phyloP scores from a whole-genome alignment of 1,140 invertebrate species.

The Lerema accius region DNA sequence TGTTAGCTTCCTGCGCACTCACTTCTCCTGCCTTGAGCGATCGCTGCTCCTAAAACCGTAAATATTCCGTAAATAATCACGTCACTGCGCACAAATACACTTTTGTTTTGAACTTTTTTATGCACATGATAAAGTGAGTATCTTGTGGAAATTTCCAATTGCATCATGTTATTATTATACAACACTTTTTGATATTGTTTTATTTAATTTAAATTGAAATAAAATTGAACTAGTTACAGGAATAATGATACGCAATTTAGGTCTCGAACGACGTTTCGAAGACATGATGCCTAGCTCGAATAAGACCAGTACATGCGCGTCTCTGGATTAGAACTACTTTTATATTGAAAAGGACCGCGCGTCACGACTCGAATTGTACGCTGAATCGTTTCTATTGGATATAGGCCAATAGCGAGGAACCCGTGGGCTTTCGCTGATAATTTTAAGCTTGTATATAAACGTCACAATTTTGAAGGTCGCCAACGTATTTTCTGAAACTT shows the following conservation, averaged over 20 bases:
- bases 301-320: constrained; percentile 48
- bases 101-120: constrained; percentile 40
- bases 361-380: constrained; percentile 69
- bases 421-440: constrained; percentile 63
- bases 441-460: constrained; percentile 74
- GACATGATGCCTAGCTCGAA: constrained; percentile 58
- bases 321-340: constrained; percentile 65
- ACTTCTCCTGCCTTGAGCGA: constrained; percentile 92
- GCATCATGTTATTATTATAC: constrained; percentile 3
- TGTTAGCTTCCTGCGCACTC: constrained; percentile 92
- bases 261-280: constrained; percentile 63
- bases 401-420: constrained; percentile 74
- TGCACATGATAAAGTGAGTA: constrained; percentile 18
- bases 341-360: constrained; percentile 66
- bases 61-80: constrained; percentile 41
- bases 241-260: constrained; percentile 69
- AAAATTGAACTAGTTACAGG: constrained; percentile 71
- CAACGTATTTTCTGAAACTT: constrained; percentile 43
- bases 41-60: constrained; percentile 87
- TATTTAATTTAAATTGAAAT: constrained; percentile 8
- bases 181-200: not conserved
- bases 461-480: constrained; percentile 60
- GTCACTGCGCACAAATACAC: constrained; percentile 44
- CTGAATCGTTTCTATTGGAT: constrained; percentile 73
- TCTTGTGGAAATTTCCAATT: constrained; percentile 21